Percentiles rank a stretch among this genome's conserved stretches.
phyloP scores from a whole-genome alignment of 1,140 invertebrate genomes.

The Rhyacophila brunnea region DNA sequence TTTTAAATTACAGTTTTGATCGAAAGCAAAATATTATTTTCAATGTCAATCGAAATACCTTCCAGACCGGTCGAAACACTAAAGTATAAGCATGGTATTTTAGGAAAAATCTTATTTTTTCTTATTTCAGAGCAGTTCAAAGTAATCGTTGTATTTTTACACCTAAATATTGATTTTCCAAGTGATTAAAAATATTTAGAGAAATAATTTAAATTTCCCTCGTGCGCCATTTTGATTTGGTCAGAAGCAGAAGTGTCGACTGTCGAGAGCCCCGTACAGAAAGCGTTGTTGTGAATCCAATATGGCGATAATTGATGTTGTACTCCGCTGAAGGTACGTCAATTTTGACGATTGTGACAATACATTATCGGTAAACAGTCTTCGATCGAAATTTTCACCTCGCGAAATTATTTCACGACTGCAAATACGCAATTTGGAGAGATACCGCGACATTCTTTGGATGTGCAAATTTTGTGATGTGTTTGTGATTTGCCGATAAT shows the following conservation, averaged over 20 bases:
- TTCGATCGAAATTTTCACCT: slow-evolving; percentile 1
- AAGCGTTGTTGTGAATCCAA: slow-evolving; percentile 58
- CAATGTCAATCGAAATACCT: too few species aligned
- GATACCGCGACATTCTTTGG: slow-evolving; percentile 5
- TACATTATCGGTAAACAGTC: slow-evolving; percentile 14
- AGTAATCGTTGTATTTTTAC: too few species aligned
- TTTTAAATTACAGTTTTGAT: too few species aligned
- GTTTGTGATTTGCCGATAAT: slow-evolving; percentile 26
- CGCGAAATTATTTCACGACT: not conserved
- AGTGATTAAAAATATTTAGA: too few species aligned
- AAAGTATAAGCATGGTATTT: too few species aligned
- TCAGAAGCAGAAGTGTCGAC: too few species aligned
- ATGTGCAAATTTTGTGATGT: slow-evolving; percentile 25
- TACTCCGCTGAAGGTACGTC: slow-evolving; percentile 57
- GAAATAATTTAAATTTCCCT: slow-evolving; percentile 42
- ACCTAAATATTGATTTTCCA: too few species aligned
- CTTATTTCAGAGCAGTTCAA: too few species aligned
- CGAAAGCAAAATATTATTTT: too few species aligned
- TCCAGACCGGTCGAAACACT: too few species aligned
- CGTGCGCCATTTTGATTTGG: slow-evolving; percentile 38
- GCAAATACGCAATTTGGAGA: not conserved
- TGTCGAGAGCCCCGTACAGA: slow-evolving; percentile 51
- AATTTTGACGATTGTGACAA: slow-evolving; percentile 52
- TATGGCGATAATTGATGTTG: slow-evolving; percentile 57
- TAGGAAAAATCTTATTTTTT: too few species aligned